Evolutionary conservation across 2,113 vertebrate genomes (phyloP).

Genomic region (Notechis scutatus): DNA sequence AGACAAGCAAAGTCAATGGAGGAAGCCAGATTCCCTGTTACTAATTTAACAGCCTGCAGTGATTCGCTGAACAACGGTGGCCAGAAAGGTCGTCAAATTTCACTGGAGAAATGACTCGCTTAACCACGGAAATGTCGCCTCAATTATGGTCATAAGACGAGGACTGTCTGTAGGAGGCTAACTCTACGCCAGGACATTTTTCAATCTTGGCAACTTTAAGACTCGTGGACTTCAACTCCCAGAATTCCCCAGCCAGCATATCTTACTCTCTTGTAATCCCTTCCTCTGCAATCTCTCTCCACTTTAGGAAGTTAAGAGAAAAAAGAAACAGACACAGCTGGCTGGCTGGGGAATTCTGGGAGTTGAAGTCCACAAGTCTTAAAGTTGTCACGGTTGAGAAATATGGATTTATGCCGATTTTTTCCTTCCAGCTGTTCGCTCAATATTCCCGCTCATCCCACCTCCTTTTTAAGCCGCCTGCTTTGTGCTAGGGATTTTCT

Average conservation of each 20-base stretch:
- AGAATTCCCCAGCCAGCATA: too few relatives aligned
- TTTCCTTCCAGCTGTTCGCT: background rate
- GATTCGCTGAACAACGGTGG: background rate
- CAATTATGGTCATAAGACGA: background rate
- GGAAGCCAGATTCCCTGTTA: background rate
- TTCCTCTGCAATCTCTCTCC: too few relatives aligned
- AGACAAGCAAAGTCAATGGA: background rate
- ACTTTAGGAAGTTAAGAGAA: too few relatives aligned
- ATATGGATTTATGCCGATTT: background rate
- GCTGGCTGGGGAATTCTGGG: background rate
- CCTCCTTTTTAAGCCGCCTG: background rate
- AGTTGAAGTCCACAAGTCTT: background rate
- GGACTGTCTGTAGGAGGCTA: background rate
- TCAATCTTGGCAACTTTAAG: background rate
- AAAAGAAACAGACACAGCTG: too few relatives aligned
- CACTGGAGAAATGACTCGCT: background rate
- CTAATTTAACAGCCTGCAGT: background rate
- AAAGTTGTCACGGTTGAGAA: background rate
- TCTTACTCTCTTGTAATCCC: too few relatives aligned
- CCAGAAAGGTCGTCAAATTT: background rate
- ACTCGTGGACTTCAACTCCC: too few relatives aligned
- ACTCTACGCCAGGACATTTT: background rate
- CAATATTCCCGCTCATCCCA: background rate
- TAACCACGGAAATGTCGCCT: background rate
- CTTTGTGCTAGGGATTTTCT: background rate